Conservation (phyloP, 2,888 invertebrate species). For the Perithous albicinctus region DNA sequence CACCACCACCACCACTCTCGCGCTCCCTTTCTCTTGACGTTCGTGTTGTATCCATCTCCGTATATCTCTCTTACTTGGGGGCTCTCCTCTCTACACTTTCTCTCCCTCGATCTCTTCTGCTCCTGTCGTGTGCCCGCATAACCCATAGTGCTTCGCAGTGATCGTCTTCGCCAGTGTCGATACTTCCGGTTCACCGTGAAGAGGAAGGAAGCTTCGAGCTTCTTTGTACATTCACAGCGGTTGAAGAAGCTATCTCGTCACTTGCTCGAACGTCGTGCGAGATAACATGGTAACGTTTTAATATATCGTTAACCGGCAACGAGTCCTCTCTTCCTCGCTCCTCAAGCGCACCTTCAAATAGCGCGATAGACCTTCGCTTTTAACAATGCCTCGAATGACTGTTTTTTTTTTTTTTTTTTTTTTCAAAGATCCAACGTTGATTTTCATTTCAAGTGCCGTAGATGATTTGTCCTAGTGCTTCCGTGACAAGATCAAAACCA, state of each 20-base stretch:
- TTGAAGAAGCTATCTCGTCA: slow-evolving; percentile 34
- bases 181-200: slow-evolving; percentile 71
- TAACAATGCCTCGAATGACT: not conserved
- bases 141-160: slow-evolving; percentile 79
- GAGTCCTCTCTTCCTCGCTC: not conserved
- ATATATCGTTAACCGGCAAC: slow-evolving; percentile 7
- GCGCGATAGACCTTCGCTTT: not conserved
- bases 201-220: slow-evolving; percentile 54
- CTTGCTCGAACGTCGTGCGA: slow-evolving; percentile 38
- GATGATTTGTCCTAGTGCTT: not conserved
- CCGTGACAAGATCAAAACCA: not conserved
- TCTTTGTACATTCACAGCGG: slow-evolving; percentile 21
- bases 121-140: slow-evolving; percentile 32
- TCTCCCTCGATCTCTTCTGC: slow-evolving; percentile 46
- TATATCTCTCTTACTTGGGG: slow-evolving; percentile 56
- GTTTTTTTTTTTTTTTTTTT: not conserved
- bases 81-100: slow-evolving; percentile 38
- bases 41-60: slow-evolving; percentile 17
- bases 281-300: slow-evolving; percentile 42
- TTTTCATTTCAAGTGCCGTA: not conserved
- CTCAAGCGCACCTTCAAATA: not conserved
- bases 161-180: slow-evolving; percentile 79
- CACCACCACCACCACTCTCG: slow-evolving; percentile 53
- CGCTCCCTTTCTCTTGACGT: slow-evolving; percentile 35
- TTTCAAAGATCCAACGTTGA: not conserved